These are phyloP conservation scores for Bradypodion pumilum DNA, from an alignment of 2,797 vertebrate genomes.

Conservation along the genomic window DNA sequence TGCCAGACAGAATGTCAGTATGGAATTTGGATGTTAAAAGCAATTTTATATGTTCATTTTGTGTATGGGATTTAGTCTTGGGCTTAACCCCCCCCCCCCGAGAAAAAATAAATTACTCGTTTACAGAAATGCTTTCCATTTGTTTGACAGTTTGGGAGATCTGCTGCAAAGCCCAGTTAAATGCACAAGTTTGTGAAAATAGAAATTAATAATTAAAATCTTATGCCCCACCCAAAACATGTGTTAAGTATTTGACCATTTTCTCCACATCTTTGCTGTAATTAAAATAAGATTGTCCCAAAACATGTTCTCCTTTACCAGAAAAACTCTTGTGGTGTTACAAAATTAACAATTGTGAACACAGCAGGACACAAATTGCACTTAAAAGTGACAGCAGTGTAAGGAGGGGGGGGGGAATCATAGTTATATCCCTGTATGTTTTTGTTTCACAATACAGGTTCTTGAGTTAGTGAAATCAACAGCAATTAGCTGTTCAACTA, in stretches of 20 bases:
- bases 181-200: conserved; percentile 73
- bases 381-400: conserved; percentile 46
- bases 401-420: neutral
- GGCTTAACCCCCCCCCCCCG: conserved; percentile 38
- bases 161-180: conserved; percentile 73
- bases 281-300: conserved; percentile 70
- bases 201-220: conserved; percentile 67
- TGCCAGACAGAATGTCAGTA: conserved; percentile 60
- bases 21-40: conserved; percentile 71
- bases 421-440: neutral
- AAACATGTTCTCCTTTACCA: conserved; percentile 49
- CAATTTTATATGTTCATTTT: conserved; percentile 71
- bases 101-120: conserved; percentile 60
- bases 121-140: conserved; percentile 79
- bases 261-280: conserved; percentile 69
- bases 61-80: conserved; percentile 64
- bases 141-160: conserved; percentile 74
- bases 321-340: conserved; percentile 23
- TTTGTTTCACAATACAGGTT: conserved; percentile 36
- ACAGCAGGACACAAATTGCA: conserved; percentile 20
- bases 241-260: conserved; percentile 69
- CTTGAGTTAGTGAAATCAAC: neutral
- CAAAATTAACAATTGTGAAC: conserved; percentile 59
- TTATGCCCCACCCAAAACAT: conserved; percentile 65
- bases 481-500: neutral